phyloP scores from a whole-genome alignment of 2,797 vertebrate species.

The Pangasius krempfi region DNA sequence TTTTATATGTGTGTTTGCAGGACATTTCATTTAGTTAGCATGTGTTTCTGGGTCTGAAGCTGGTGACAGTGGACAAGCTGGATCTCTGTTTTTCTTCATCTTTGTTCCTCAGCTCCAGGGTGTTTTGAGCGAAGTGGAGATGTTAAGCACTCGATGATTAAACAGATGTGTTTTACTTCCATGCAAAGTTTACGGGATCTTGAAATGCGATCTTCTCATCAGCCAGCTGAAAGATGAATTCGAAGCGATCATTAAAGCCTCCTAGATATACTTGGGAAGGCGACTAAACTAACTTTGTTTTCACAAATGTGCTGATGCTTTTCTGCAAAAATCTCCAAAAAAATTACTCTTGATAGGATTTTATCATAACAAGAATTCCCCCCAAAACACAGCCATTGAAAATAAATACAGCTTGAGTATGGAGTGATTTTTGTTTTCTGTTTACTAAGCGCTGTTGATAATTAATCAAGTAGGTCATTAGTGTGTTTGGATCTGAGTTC shows the following conservation, averaged over 20 bases:
- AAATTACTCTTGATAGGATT: constrained; percentile 37
- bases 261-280: constrained; percentile 30
- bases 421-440: constrained; percentile 55
- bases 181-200: constrained; percentile 46
- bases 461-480: constrained; percentile 56
- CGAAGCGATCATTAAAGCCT: constrained; percentile 32
- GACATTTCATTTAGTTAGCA: not conserved
- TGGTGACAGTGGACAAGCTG: constrained; percentile 32
- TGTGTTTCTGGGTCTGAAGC: constrained; percentile 15
- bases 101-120: constrained; percentile 38
- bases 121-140: constrained; percentile 45
- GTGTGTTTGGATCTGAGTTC: constrained; percentile 55
- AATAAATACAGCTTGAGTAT: constrained; percentile 44
- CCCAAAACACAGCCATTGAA: constrained; percentile 10
- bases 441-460: constrained; percentile 53
- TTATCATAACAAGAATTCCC: constrained; percentile 22
- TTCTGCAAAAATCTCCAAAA: not conserved
- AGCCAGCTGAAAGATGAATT: constrained; percentile 34
- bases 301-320: constrained; percentile 16
- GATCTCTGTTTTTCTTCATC: constrained; percentile 40
- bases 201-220: constrained; percentile 39
- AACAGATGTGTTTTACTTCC: constrained; percentile 50
- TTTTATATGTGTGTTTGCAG: not conserved
- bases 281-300: constrained; percentile 37
- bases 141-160: constrained; percentile 48